Evolutionary conservation across 2,888 invertebrate species (phyloP), one percentile per base, ranked within the genome.

Genomic region (Ectropis crepuscularia): DNA sequence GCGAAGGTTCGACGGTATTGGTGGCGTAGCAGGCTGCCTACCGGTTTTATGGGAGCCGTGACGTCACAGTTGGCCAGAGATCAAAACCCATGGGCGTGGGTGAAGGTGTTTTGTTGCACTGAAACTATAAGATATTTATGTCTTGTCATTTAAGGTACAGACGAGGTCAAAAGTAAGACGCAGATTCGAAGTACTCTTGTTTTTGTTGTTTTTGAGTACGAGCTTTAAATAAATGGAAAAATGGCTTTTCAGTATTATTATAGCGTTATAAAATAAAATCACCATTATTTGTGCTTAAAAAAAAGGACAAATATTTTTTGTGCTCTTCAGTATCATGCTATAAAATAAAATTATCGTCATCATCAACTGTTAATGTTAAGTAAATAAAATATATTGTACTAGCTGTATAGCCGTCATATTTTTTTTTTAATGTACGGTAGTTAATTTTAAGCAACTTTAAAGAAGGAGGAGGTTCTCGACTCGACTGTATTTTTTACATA

Each of bases 1-100:
- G 83, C 86, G 74, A 72, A 74, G 71, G 79, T 73, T 81, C 81
- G 82, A 86, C 87, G 79, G 80, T 71, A 87, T 89, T 90, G 90
- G 81, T 79, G 77, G 63, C 69, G 82, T 78, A 79, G 80, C 82
- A 69, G 73, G 68, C 73, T 75, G 79, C 82, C 82, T 85, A 83
- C 83, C 85, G 54, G 81, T 84, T 86, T 81, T 86, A 86, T 85
- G 84, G 80, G 71, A 71, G 67, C 69, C 66, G 85, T 90, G 89
- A 89, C 90, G 90, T 90, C 89, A 90, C 82, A 28, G 47, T 80
- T 83, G 85, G 82, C 78, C 65, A 66, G 70, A 74, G 79, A 80
- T 81, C 82, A 82, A 82, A 60, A 73, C 67, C 76, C 76, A 82
- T 82, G 78, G 80, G 65, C 70, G 80, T 83, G 88, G 89, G 84